Evolutionary conservation across 1,140 invertebrate genomes (phyloP).

Genomic region (Bombyx mori): ASM3026992v2 NC_085128.1:8295001-8295500

Average conservation of each 20-base stretch:
- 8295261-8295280: conserved; percentile 45
- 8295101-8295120: conserved; percentile 46
- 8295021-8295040: conserved; percentile 1
- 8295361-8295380: conserved; percentile 56
- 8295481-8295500: conserved; percentile 46
- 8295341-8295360: conserved; percentile 46
- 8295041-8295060: too few relatives aligned
- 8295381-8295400: conserved; percentile 72
- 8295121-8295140: conserved; percentile 59
- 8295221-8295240: conserved; percentile 36
- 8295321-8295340: conserved; percentile 44
- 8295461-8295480: conserved; percentile 72
- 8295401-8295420: conserved; percentile 64
- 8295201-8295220: conserved; percentile 40
- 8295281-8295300: conserved; percentile 47
- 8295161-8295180: conserved; percentile 6
- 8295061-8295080: too few relatives aligned
- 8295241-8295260: conserved; percentile 47
- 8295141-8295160: conserved; percentile 41
- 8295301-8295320: conserved; percentile 41
- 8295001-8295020: conserved; percentile 7
- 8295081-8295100: too few relatives aligned
- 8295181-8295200: conserved; percentile 37
- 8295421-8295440: conserved; percentile 67
- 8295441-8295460: conserved; percentile 74